These are phyloP conservation scores for Petromus typicus DNA, from an alignment of 2,113 vertebrate genomes.

Conservation along the genomic window DNA sequence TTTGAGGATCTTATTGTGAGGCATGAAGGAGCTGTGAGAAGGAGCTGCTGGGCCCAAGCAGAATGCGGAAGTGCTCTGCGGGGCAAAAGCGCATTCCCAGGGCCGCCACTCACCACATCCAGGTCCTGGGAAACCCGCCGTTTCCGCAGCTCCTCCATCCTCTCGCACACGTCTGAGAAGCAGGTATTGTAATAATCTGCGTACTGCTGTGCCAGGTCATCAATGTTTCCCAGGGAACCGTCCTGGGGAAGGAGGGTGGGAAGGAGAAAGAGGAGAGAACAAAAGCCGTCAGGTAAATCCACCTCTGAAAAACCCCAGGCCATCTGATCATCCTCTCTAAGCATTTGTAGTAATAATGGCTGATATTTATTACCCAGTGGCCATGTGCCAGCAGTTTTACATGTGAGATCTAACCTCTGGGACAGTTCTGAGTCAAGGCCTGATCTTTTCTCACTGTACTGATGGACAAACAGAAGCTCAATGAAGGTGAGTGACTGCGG, in stretches of 20 bases:
- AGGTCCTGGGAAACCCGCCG: constrained; percentile 95
- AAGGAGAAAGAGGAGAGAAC: constrained; percentile 18
- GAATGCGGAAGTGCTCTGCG: accelerated
- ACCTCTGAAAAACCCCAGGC: background rate
- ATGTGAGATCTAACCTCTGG: background rate
- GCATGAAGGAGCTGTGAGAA: accelerated
- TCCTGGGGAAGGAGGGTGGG: constrained; percentile 88
- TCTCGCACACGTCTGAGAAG: constrained; percentile 95
- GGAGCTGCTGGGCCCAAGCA: background rate
- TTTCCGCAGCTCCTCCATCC: constrained; percentile 98
- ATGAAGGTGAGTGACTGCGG: background rate
- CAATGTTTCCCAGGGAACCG: constrained; percentile 97
- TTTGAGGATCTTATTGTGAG: background rate
- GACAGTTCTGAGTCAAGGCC: background rate
- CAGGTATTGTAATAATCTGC: constrained; percentile 98
- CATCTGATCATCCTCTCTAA: accelerated
- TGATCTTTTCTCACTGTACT: background rate
- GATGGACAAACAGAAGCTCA: background rate
- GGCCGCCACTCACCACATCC: constrained; percentile 90
- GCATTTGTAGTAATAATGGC: background rate
- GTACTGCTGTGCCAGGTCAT: constrained; percentile 97
- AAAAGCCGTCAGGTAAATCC: constrained; percentile 31
- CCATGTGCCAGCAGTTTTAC: background rate
- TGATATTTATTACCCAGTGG: accelerated
- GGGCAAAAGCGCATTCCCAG: background rate